Evolutionary conservation across 2,888 invertebrate genomes (phyloP), one percentile per base, ranked within the genome.

Genomic region (Orthosia incerta): DNA sequence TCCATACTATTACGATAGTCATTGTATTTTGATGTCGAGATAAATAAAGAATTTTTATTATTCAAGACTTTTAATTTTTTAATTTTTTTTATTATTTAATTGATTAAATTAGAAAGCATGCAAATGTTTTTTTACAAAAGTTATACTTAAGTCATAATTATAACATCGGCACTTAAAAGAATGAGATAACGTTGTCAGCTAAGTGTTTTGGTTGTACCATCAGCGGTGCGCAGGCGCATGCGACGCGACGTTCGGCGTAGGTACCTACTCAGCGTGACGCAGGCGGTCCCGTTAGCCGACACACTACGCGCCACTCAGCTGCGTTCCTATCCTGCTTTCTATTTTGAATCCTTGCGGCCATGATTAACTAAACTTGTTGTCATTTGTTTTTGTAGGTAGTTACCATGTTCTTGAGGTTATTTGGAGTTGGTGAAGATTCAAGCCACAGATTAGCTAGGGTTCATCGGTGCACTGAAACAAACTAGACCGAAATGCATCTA

Each of bases 211-310:
- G 51, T 70, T 46, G 71, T 78, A 68, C 50, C 65, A 56, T 45
- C 23, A 45, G 20, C 56, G 26, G n/a, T 67, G 69, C 70, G 70
- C 84, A 63, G 45, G 69, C 70, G 81, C 84, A 62, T 48, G 70
- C 80, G 80, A 57, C 79, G 66, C 83, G 55, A 18, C 87, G 87
- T 85, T 82, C 53, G 0, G 23, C 53, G 23, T 55, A 20, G 39
- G 39, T 39, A n/a, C 39, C 39, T 13, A n/a, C 88, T 84, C 85
- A 63, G 69, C 89, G 90, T 91, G 91, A 90, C 93, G 92, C 86
- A 71, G 62, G 20, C 69, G 50, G 80, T 92, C 89, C 95, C 95
- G 95, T 95, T 95, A 95, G 72, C 82, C 89, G 95, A 93, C 95
- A 95, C 91, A 95, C 91, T 94, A 93, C 95, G 94, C 91, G 95